phyloP scores from a whole-genome alignment of 64 coral and sea anemone genomes.

The Actinia tenebrosa region DNA sequence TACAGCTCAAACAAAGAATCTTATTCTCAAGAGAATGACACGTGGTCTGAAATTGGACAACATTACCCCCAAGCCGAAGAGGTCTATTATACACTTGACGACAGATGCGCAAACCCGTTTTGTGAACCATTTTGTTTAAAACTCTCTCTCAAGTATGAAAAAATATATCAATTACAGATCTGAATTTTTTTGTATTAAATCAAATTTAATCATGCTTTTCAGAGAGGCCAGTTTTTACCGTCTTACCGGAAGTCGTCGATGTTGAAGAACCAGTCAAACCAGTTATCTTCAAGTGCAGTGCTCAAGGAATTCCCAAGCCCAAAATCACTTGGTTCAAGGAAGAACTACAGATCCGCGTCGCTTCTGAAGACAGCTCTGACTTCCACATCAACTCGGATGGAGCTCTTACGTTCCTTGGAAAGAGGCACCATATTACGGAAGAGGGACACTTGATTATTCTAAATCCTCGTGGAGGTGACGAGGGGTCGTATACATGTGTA shows the following conservation, averaged over 20 bases:
- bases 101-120: no score
- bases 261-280: constrained; percentile 56
- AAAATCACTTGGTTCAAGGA: constrained; percentile 69
- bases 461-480: constrained; percentile 64
- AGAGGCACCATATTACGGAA: constrained; percentile 55
- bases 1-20: no score
- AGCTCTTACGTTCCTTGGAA: constrained; percentile 54
- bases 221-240: constrained; percentile 39
- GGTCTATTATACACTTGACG: no score
- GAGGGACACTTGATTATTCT: constrained; percentile 76
- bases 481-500: constrained; percentile 57
- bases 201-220: background rate
- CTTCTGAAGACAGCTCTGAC: constrained; percentile 27
- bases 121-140: no score
- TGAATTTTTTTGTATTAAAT: no score
- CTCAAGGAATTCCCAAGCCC: constrained; percentile 53
- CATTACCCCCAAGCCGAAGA: no score
- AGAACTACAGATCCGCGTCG: constrained; percentile 25
- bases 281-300: constrained; percentile 66
- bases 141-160: no score
- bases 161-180: background rate
- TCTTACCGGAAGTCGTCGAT: constrained; percentile 40
- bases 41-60: no score
- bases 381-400: constrained; percentile 42
- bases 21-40: no score